These are phyloP conservation scores for Hydractinia symbiolongicarpus DNA, from an alignment of 30 jellyfish, hydroid and myxozoan species.

Conservation along the genomic window DNA sequence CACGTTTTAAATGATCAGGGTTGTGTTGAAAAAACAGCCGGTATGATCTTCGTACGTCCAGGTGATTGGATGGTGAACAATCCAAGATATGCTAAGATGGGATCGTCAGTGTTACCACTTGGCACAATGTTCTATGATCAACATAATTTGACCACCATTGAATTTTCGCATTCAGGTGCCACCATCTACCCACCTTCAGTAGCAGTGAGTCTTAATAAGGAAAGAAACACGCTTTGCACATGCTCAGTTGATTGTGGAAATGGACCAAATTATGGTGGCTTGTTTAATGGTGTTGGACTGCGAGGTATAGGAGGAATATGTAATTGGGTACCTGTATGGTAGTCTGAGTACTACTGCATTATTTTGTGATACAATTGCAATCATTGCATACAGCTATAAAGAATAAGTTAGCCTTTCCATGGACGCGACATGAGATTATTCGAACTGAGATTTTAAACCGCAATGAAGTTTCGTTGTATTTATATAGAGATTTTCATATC, in stretches of 20 bases:
- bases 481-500: no score
- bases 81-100: slow-evolving; percentile 1
- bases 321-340: slow-evolving; percentile 38
- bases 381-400: no score
- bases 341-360: no score
- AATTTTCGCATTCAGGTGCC: slow-evolving; percentile 4
- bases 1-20: slow-evolving; percentile 16
- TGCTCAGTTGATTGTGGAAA: slow-evolving; percentile 6
- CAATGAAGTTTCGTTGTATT: no score
- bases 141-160: slow-evolving; percentile 17
- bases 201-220: slow-evolving; percentile 1
- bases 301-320: slow-evolving; percentile 31
- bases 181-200: slow-evolving; percentile 23
- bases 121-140: slow-evolving; percentile 10
- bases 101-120: slow-evolving; percentile 1
- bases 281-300: slow-evolving; percentile 14
- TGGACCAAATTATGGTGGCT: slow-evolving; percentile 21
- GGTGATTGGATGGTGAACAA: slow-evolving; percentile 25
- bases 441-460: no score
- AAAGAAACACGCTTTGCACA: slow-evolving; percentile 15
- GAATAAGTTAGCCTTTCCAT: no score
- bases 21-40: slow-evolving; percentile 29
- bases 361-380: no score
- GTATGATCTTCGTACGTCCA: slow-evolving; percentile 26
- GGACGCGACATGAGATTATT: no score